Evolutionary conservation across 1,140 invertebrate species (phyloP), one percentile per base, ranked within the genome.

Genomic region (Antheraea pernyi): DNA sequence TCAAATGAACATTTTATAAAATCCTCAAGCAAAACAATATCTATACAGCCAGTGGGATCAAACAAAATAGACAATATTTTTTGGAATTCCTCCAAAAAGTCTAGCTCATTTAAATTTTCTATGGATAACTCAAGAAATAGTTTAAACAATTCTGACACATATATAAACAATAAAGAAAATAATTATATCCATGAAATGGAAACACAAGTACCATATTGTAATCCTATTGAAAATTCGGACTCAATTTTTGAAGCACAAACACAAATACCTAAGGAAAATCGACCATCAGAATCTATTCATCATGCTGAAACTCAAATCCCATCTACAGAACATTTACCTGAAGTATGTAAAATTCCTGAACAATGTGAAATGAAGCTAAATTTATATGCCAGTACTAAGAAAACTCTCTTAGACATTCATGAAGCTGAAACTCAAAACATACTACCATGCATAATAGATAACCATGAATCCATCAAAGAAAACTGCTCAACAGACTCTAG

Each of bases 31-130:
- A 87, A 81, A 75, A 77, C 79, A 63, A 71, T 83, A 69, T 36
- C 75, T 39, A 82, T 83, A 64, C 77, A 82, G 70, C 76, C 83
- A 11, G 65, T 85, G n/a, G 80, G 79, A n/a, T 74, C 69, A 16
- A 84, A 84, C 59, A 83, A 81, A 72, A 91, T 84, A 68, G 79
- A 86, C 65, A 86, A 85, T 77, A 69, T 80, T 8, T 85, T 78
- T 63, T 87, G 84, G 81, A 84, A 70, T 36, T 83, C 83, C 16
- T 82, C 82, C 36, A 85, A 81, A 71, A 84, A 82, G 73, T 88
- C 89, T 16, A 77, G 79, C 60, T 88, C 87, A 10, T 77, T 86
- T 53, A 76, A 67, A 65, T 80, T 79, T 18, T 61, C 76, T 63
- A 73, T 81, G 22, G 71, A 83, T 65, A 76, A 78, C 48, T 82